Evolutionary conservation across 1,140 invertebrate species (phyloP).

Genomic region (Orchesella cincta): DNA sequence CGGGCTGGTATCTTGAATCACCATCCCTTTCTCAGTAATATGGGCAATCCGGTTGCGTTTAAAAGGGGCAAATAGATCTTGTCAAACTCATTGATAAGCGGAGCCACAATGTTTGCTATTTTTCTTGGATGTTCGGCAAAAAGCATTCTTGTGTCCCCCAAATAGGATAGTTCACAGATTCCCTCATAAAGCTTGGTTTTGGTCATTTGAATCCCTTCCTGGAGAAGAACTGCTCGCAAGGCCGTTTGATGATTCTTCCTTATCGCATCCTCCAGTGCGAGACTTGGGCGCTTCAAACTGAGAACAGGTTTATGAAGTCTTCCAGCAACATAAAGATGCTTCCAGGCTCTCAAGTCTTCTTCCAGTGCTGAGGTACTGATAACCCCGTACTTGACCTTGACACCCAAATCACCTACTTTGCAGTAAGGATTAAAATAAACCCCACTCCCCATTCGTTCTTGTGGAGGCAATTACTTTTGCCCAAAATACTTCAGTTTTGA

Average conservation of each 20-base stretch:
- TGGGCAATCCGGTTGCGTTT: neutral
- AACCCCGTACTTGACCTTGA: constrained; percentile 93
- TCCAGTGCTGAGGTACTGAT: constrained; percentile 78
- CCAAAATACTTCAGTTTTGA: constrained; percentile 78
- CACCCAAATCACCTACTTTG: constrained; percentile 66
- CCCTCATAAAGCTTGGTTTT: constrained; percentile 83
- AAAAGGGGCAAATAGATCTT: constrained; percentile 72
- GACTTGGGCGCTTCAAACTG: constrained; percentile 55
- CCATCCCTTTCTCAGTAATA: constrained; percentile 31
- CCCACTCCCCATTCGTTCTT: constrained; percentile 81
- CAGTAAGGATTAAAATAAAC: constrained; percentile 96
- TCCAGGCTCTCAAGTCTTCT: constrained; percentile 91
- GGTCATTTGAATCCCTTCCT: constrained; percentile 88
- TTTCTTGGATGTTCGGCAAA: constrained; percentile 97
- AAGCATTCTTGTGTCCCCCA: constrained; percentile 92
- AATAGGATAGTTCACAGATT: constrained; percentile 87
- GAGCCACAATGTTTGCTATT: constrained; percentile 86
- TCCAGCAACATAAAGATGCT: constrained; percentile 87
- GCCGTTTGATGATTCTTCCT: constrained; percentile 64
- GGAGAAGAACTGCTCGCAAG: constrained; percentile 62
- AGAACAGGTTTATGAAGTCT: constrained; percentile 94
- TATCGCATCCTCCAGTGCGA: constrained; percentile 60
- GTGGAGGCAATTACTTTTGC: constrained; percentile 69
- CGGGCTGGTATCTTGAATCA: constrained; percentile 32
- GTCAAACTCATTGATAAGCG: constrained; percentile 76